Base-by-base conservation (phyloP, 2,797 vertebrate species). In the Neosilurus mollespiculum region DNA sequence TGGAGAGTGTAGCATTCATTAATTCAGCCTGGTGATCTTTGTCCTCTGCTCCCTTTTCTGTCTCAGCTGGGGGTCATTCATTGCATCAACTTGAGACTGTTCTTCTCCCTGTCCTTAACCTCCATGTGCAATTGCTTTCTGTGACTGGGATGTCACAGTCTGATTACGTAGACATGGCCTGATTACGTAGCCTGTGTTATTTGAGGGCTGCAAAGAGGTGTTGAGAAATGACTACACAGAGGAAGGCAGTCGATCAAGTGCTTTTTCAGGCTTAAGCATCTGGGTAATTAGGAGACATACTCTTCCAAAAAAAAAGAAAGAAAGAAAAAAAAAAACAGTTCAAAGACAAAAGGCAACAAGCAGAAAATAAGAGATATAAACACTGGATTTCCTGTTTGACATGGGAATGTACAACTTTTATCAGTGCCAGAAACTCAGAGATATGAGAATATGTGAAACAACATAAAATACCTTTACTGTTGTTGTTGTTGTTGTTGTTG, bases 231-330 rank as follows among this genome's bases (percentile, higher is more conserved):
- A 89, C 86, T 81, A 86, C 88, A 92, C 89, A 92, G 91, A 91
- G 87, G 88, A 91, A 88, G 49, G 88, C 91, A 81, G 88, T 89
- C 89, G 91, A 91, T 94, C 91, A 94, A 95, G 93, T 89, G 91
- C 88, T 92, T 87, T 88, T 90, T 87, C 83, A 89, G 88, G 90
- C 90, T 92, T 90, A 91, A 91, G 84, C 90, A 90, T 91, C 67
- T 65, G 85, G 89, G 92, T 95, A 94, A 95, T 94, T 92, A 93
- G 92, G 88, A 91, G 88, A 92, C 88, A 85, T 91, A 91, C 87
- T 88, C 80, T 73, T 83, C 30, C 11, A 22, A 82, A 81, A 84
- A 77, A 69, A 11, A 18, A 22, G 2, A 4, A 65, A 87, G 2
- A 43, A 43, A 43, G 2, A 43, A 43, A 43, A 2, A 43, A 43